These are phyloP conservation scores for Dasypogon diadema DNA, from an alignment of 2,888 invertebrate genomes.

Conservation along the genomic window DNA sequence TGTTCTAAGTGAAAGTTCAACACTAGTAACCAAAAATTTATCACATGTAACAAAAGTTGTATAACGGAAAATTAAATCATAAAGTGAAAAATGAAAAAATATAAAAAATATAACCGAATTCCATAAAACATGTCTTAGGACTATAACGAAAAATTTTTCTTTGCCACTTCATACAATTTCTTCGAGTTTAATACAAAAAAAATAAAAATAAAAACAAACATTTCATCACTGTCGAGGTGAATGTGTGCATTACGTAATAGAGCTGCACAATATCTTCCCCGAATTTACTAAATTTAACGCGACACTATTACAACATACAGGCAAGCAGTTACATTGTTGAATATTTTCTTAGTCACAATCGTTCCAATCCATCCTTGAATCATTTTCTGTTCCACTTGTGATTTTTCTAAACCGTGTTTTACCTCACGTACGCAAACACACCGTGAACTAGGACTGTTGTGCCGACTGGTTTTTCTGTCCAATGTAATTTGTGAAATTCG, in stretches of 20 bases:
- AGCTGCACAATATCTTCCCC: background rate
- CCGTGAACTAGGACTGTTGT: no score
- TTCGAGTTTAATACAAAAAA: background rate
- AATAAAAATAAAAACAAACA: background rate
- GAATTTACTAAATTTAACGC: background rate
- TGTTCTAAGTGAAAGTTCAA: no score
- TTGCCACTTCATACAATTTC: no score
- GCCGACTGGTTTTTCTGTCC: background rate
- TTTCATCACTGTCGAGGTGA: background rate
- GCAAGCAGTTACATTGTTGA: background rate
- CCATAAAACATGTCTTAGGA: no score
- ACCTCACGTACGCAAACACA: constrained; percentile 25
- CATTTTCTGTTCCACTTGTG: background rate
- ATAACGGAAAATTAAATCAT: no score
- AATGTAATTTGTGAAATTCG: background rate
- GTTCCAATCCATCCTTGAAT: background rate
- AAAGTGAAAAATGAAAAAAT: no score
- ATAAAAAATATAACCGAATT: no score
- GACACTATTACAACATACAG: no score
- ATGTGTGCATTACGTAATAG: background rate
- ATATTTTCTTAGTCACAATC: background rate
- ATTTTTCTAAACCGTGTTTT: constrained; percentile 15
- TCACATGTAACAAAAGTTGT: no score
- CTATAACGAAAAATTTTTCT: no score
- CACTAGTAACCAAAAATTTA: no score